Percentiles rank a stretch among this genome's conserved stretches.
These are phyloP conservation scores for Gasteruption jaculator DNA, from an alignment of 2,888 invertebrate species.

Conservation along the genomic window DNA sequence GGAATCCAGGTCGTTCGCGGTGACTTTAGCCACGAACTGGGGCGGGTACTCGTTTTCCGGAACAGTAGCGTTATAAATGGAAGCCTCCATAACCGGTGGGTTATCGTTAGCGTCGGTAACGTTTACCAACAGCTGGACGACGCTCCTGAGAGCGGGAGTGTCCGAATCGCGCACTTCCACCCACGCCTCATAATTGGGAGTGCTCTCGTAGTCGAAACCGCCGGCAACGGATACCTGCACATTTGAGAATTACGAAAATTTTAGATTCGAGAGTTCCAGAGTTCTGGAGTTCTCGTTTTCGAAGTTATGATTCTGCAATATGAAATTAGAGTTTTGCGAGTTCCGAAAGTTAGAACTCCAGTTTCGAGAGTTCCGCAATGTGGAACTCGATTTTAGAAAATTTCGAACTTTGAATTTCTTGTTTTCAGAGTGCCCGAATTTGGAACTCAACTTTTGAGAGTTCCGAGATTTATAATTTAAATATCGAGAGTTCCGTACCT, in stretches of 20 bases:
- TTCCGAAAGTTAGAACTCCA: no score
- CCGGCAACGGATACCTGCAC: constrained; percentile 66
- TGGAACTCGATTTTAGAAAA: no score
- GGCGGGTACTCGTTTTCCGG: constrained; percentile 84
- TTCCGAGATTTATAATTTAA: no score
- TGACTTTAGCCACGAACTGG: constrained; percentile 68
- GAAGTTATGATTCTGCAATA: no score
- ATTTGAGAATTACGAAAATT: background rate
- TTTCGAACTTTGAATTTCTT: no score
- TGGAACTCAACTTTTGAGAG: no score
- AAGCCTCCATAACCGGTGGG: constrained; percentile 74
- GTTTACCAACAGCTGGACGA: constrained; percentile 77
- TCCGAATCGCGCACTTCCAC: constrained; percentile 85
- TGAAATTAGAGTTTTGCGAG: no score
- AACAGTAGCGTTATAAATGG: constrained; percentile 80
- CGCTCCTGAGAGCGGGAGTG: constrained; percentile 73
- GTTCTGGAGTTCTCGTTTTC: background rate
- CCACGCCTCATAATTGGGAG: constrained; percentile 85
- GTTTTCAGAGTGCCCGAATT: no score
- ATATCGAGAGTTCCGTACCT: no score
- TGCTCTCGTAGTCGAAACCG: constrained; percentile 81
- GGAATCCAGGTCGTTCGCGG: constrained; percentile 80
- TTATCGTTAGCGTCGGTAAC: constrained; percentile 94
- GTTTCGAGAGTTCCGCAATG: no score
- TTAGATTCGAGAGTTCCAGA: background rate